phyloP scores from a whole-genome alignment of 2,888 invertebrate species.

The Campoplex nolae region DNA sequence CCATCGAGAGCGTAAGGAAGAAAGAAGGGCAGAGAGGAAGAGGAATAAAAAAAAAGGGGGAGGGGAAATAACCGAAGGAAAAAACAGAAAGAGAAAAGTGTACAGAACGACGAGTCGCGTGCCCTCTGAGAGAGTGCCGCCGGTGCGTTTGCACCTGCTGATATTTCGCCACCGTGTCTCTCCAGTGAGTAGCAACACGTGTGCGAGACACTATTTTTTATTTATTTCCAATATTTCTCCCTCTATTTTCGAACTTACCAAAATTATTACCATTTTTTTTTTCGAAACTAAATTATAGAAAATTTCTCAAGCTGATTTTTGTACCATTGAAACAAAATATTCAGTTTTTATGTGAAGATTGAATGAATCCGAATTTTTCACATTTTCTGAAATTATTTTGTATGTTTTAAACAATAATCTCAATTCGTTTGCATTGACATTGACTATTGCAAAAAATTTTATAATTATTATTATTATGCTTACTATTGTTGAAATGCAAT shows the following conservation, averaged over 20 bases:
- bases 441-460: no score
- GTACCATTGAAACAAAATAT: no score
- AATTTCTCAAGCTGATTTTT: no score
- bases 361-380: not conserved
- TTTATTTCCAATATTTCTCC: constrained; percentile 1
- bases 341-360: no score
- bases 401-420: not conserved
- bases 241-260: not conserved
- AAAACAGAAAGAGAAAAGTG: constrained; percentile 21
- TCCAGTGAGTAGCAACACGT: constrained; percentile 69
- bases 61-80: constrained; percentile 1
- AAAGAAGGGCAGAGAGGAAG: constrained; percentile 8
- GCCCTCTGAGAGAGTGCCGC: constrained; percentile 71
- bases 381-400: not conserved
- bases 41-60: constrained; percentile 16
- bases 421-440: no score
- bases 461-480: not conserved
- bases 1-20: constrained; percentile 29
- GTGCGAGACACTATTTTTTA: not conserved
- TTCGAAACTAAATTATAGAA: no score
- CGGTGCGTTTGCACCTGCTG: constrained; percentile 77
- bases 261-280: not conserved
- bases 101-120: constrained; percentile 75
- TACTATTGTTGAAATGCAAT: no score
- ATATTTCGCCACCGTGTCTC: constrained; percentile 67